Base-by-base conservation (phyloP, 2,113 vertebrate genomes). In the Phoenicopterus ruber region DNA sequence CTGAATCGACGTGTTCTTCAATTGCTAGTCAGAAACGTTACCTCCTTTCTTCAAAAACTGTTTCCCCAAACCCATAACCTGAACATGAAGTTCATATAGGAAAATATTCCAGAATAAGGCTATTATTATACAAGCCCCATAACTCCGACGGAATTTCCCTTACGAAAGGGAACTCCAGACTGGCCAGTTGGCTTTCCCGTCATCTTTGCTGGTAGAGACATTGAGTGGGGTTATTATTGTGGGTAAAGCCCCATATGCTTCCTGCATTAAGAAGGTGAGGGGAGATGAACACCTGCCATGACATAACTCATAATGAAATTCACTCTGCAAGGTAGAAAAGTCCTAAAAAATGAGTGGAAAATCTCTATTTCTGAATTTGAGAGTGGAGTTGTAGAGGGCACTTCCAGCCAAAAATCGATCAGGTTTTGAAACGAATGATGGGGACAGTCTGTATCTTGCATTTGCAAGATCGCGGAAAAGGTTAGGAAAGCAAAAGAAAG, bases 231-330 rank as follows among this genome's bases (percentile, higher is more conserved):
- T 90, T 93, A 89, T 92, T 96, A 94, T 65, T 67, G 81, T 72
- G 86, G 94, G 84, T 87, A 97, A 85, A 94, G 89, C 94, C 96
- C 81, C 93, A 97, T 91, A 94, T 95, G 96, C 93, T 97, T 94
- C 86, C 87, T 95, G 86, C 94, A 95, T 95, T 97, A 97, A 85
- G 89, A 90, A 95, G 84, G 95, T 93, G 89, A 95, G 71, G 76
- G 78, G 73, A 94, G 81, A 97, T 70, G 91, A 95, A 96, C 96
- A 97, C 93, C 96, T 96, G 96, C 91, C 94, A 97, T 93, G 88
- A 96, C 80, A 92, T 92, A 93, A 91, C 69, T 86, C 77, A 71
- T 82, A 86, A 72, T 79, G 73, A 91, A 95, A 94, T 82, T 82
- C 69, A 61, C 61, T 82, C 49, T 4, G 13, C 86, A 47, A 91